Base-by-base conservation (phyloP, 2,888 invertebrate species). In the Liopterus haemorrhoidalis region DNA sequence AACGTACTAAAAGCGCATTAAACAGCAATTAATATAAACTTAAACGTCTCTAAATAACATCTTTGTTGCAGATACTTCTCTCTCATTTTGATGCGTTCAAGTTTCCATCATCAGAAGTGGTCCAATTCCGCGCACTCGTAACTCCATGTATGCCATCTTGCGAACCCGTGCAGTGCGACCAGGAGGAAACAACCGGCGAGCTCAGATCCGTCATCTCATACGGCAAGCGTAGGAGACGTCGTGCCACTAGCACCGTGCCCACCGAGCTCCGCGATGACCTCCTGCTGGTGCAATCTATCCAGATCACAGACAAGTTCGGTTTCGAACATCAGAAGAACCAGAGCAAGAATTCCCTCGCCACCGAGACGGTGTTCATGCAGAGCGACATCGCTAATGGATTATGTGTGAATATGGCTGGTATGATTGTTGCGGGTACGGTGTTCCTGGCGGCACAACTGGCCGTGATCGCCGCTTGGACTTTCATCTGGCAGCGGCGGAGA, bases 81-180 rank as follows among this genome's bases (percentile, higher is more conserved):
- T 91, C 92, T 40, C 85, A 89, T 70, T 93, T 94, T 71, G 93
- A 93, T 67, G 93, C 93, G 24, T 94, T 94, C 78, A 93, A 94
- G 69, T 94, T 94, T 75, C 93, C 93, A 30, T 91, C 91, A 37
- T 91, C 91, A 9, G 92, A 93, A 66, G 85, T 91, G 32, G 93
- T 94, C 2, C 93, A 93, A 66, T 94, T 94, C 81, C 81, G 92
- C 51, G 93, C 93, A n/a, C 69, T 93, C 61, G 92, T 94, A 25
- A 92, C 92, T 2, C 93, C 93, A 0, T 93, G 93, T 67, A 85
- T 94, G 83, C 92, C 92, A 16, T 78, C 82, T 30, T 94, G 93
- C 68, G 90, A 91, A 64, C 92, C 93, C 5, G 89, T 92, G 6
- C 87, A 88, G 63, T 93, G 92, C 66, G 86, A 90, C 59, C 79